These are phyloP conservation scores for Sylvia atricapilla DNA, from an alignment of 2,113 vertebrate species.

Conservation along the genomic window DNA sequence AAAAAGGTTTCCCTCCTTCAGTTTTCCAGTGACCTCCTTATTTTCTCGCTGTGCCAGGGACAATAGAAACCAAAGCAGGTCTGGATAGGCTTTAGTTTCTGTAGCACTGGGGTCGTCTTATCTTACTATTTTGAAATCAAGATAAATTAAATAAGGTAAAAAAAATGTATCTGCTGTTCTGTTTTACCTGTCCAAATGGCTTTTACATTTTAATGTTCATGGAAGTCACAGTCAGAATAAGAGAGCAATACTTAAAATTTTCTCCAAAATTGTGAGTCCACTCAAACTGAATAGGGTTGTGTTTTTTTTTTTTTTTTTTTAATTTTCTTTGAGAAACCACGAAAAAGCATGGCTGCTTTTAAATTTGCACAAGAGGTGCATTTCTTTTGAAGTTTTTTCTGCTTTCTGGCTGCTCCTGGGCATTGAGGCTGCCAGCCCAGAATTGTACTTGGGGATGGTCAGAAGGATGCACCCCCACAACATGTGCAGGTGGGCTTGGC, in stretches of 20 bases:
- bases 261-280: not conserved
- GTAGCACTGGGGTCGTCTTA: not conserved
- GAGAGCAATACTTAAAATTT: not conserved
- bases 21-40: not conserved
- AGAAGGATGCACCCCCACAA: not conserved
- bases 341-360: not conserved
- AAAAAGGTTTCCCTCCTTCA: not conserved
- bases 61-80: not conserved
- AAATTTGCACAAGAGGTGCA: not conserved
- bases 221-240: not conserved
- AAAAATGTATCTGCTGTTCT: not conserved
- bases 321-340: not conserved
- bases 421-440: not conserved
- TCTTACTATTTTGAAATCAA: not conserved
- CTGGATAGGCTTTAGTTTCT: not conserved
- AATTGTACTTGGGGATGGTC: accelerated
- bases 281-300: not conserved
- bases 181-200: not conserved
- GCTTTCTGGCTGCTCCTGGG: not conserved
- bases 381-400: not conserved
- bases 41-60: not conserved
- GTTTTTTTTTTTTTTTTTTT: not conserved
- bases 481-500: not conserved
- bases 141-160: not conserved
- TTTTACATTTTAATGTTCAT: not conserved